Conservation (phyloP, 2,888 invertebrate genomes). For the Atethmia centrago region DNA sequence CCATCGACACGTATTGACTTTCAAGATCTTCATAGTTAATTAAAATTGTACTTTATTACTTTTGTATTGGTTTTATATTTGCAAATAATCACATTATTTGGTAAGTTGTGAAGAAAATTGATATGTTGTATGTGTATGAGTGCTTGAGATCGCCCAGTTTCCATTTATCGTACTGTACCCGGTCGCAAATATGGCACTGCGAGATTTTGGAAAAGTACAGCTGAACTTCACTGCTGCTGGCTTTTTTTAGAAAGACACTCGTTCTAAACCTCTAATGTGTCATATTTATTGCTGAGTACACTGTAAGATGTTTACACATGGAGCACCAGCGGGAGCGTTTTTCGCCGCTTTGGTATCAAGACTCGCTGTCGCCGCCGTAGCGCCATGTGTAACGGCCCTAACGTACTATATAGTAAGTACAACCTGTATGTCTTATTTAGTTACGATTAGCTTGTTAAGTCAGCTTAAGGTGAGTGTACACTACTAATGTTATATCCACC, state of each 20-base stretch:
- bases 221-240: no score
- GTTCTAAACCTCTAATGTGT: not conserved
- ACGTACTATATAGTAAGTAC: conserved; percentile 49
- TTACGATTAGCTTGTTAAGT: conserved; percentile 34
- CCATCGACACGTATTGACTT: not conserved
- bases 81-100: conserved; percentile 44
- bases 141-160: conserved; percentile 31
- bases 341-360: no score
- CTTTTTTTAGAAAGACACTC: no score
- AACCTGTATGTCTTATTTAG: conserved; percentile 32
- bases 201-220: not conserved
- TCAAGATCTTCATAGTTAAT: conserved; percentile 16
- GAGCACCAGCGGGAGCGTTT: no score
- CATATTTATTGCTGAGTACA: conserved; percentile 8
- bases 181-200: not conserved
- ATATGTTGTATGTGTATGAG: conserved; percentile 28
- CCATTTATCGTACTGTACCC: not conserved
- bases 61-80: conserved; percentile 39
- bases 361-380: no score
- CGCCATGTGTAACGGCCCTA: no score
- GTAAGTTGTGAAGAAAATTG: conserved; percentile 10
- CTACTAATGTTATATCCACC: conserved; percentile 24
- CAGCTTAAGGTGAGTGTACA: conserved; percentile 40
- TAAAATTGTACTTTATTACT: conserved; percentile 39
- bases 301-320: no score